A percentile compares a stretch with the other conserved stretches of the same genome.
Evolutionary conservation across 2,888 invertebrate genomes (phyloP).

Genomic region (Shargacucullia verbasci): DNA sequence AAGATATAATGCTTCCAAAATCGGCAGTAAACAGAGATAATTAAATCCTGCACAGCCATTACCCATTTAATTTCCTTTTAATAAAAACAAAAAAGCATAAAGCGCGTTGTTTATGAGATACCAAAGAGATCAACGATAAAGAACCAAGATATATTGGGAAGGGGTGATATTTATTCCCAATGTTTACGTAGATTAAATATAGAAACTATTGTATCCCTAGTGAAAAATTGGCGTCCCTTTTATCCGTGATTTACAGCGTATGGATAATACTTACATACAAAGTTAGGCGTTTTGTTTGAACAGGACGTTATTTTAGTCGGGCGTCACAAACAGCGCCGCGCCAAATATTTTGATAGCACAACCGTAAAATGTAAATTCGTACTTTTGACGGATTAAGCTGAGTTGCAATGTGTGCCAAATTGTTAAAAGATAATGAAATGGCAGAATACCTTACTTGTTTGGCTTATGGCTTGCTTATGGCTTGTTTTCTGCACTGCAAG

Average conservation of each 20-base stretch:
- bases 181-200: conserved; percentile 50
- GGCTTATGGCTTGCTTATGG: too few species aligned
- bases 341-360: too few species aligned
- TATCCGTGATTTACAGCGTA: conserved; percentile 41
- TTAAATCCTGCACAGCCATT: conserved; percentile 17
- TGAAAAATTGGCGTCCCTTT: conserved; percentile 50
- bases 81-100: conserved; percentile 38
- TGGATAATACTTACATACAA: conserved; percentile 38
- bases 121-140: conserved; percentile 41
- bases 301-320: conserved; percentile 23
- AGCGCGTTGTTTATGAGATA: conserved; percentile 28
- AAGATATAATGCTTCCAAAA: conserved; percentile 1
- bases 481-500: too few species aligned
- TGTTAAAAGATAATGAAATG: too few species aligned
- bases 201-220: conserved; percentile 51
- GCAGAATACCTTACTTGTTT: too few species aligned
- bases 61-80: conserved; percentile 27
- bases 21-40: conserved; percentile 18
- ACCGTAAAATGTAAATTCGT: too few species aligned
- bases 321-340: too few species aligned
- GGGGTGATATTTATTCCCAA: conserved; percentile 53
- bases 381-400: too few species aligned
- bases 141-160: conserved; percentile 41
- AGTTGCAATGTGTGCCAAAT: too few species aligned
- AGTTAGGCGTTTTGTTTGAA: conserved; percentile 13